Conservation (phyloP, 2,888 invertebrate genomes). For the Troides aeacus region DNA sequence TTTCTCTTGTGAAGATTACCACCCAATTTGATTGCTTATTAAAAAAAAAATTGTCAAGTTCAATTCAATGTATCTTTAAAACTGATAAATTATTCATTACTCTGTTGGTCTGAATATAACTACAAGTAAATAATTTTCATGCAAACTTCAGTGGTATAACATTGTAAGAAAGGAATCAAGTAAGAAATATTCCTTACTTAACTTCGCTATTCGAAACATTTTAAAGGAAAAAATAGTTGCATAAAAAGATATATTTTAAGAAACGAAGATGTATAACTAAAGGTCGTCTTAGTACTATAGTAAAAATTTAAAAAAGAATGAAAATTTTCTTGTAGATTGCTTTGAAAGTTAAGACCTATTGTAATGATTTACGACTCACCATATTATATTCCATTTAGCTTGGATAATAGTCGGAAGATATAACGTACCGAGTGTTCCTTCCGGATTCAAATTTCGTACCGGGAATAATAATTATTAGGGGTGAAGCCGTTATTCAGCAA, state of each 20-base stretch:
- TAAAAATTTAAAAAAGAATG: slow-evolving; percentile 5
- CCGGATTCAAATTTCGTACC: slow-evolving; percentile 19
- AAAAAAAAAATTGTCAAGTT: too few relatives aligned
- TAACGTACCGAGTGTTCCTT: slow-evolving; percentile 24
- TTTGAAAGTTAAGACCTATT: slow-evolving; percentile 14
- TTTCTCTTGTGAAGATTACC: too few relatives aligned
- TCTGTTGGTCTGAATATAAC: too few relatives aligned
- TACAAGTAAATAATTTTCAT: too few relatives aligned
- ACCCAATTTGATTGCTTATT: too few relatives aligned
- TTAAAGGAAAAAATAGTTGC: neutral
- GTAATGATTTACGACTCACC: slow-evolving; percentile 21
- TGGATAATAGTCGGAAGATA: slow-evolving; percentile 15
- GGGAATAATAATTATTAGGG: slow-evolving; percentile 24
- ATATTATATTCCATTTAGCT: slow-evolving; percentile 5
- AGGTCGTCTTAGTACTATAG: neutral
- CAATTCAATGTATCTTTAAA: too few relatives aligned
- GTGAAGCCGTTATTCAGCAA: slow-evolving; percentile 7
- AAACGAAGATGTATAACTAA: slow-evolving; percentile 4
- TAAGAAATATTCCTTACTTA: too few relatives aligned
- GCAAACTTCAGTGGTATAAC: too few relatives aligned
- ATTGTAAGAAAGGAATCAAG: too few relatives aligned
- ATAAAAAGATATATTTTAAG: neutral
- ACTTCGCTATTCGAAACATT: too few relatives aligned
- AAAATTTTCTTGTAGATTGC: slow-evolving; percentile 1
- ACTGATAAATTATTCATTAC: too few relatives aligned